A percentile compares a stretch with the other conserved stretches of the same genome.
These are phyloP conservation scores for Sphaerophoria rueppellii DNA, from an alignment of 2,888 invertebrate genomes.

Conservation along the genomic window DNA sequence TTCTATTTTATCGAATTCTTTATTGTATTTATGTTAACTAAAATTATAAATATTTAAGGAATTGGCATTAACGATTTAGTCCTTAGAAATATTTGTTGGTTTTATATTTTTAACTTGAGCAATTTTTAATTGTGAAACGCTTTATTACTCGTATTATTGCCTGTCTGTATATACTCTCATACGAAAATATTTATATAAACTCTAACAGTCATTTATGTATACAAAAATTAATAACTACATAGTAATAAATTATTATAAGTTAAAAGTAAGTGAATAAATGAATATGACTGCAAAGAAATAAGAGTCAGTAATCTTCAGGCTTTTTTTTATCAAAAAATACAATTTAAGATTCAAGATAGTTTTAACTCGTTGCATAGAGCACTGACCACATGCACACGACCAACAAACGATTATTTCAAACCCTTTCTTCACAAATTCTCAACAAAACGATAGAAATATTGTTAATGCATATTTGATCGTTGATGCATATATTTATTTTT, in stretches of 20 bases:
- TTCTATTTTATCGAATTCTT: background rate
- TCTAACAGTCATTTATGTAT: too few species aligned
- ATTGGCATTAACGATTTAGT: background rate
- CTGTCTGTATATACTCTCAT: conserved; percentile 22
- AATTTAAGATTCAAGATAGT: too few species aligned
- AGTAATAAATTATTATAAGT: conserved; percentile 15
- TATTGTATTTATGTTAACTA: conserved; percentile 7
- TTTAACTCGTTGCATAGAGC: too few species aligned
- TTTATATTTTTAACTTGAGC: background rate
- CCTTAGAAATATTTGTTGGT: conserved; percentile 1
- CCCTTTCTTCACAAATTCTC: too few species aligned
- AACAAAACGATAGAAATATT: too few species aligned
- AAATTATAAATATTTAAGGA: conserved; percentile 3
- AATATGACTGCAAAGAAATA: too few species aligned
- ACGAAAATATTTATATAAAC: conserved; percentile 15
- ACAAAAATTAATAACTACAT: conserved; percentile 5
- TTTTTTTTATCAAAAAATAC: too few species aligned
- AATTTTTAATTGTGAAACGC: background rate
- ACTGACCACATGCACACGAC: too few species aligned
- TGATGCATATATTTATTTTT: too few species aligned
- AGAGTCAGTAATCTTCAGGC: too few species aligned
- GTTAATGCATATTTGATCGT: too few species aligned
- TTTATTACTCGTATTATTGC: background rate
- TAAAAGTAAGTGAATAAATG: background rate
- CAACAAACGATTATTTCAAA: too few species aligned